Percentiles rank a stretch among this genome's conserved stretches.
These are phyloP conservation scores for Pangasius sanitwongsei DNA, from an alignment of 2,797 vertebrate species.

Conservation along the genomic window DNA sequence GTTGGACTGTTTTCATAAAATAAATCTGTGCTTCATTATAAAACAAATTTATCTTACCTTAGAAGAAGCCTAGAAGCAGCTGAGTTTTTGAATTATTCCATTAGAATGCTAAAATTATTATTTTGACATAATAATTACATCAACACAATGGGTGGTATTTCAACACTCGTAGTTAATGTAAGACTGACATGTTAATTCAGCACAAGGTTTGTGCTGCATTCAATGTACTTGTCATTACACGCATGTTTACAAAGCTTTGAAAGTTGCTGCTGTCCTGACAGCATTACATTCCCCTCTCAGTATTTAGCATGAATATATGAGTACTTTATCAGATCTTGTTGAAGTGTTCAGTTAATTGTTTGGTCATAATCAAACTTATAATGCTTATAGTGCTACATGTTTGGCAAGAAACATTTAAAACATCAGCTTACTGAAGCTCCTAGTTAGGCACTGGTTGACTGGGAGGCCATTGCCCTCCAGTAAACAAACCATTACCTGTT, in stretches of 20 bases:
- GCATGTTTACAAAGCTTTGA: not conserved
- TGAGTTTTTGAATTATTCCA: not conserved
- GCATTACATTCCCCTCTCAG: not conserved
- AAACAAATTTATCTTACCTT: not conserved
- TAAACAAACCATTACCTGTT: constrained; percentile 46
- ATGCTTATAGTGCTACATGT: not conserved
- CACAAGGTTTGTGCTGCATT: not conserved
- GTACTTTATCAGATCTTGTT: not conserved
- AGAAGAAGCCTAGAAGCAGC: not conserved
- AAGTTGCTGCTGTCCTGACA: not conserved
- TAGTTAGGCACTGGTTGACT: constrained; percentile 54
- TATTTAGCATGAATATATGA: not conserved
- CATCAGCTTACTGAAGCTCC: not conserved
- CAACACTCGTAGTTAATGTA: not conserved
- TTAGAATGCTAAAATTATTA: not conserved
- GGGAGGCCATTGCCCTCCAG: constrained; percentile 2
- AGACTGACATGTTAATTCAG: not conserved
- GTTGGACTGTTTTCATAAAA: not conserved
- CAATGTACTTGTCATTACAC: not conserved
- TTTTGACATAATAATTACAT: not conserved
- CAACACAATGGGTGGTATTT: not conserved
- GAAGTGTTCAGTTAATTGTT: not conserved
- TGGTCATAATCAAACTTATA: not conserved
- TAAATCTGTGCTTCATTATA: not conserved
- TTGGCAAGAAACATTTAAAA: not conserved